A percentile compares a stretch with the other conserved stretches of the same genome.
phyloP scores from a whole-genome alignment of 2,888 invertebrate genomes.

The Glaucopsyche alexis region DNA sequence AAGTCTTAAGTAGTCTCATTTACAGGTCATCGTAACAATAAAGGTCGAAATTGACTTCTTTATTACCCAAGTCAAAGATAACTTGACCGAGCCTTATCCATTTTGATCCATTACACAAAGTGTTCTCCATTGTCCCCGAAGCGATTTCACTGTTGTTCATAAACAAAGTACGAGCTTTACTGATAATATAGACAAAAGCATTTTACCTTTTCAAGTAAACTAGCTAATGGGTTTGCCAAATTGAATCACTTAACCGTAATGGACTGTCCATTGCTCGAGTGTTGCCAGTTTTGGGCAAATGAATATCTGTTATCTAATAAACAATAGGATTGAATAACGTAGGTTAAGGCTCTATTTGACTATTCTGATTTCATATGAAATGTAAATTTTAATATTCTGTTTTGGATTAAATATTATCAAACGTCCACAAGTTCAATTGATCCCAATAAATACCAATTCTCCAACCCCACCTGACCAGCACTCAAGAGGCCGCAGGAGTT shows the following conservation, averaged over 20 bases:
- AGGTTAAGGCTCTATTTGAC: not conserved
- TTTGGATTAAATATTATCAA: not conserved
- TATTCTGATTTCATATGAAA: not conserved
- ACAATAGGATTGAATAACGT: not conserved
- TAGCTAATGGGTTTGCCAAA: conserved; percentile 29
- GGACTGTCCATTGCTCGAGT: conserved; percentile 22
- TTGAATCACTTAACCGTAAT: conserved; percentile 26
- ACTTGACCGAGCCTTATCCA: conserved; percentile 58
- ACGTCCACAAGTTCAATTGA: not conserved
- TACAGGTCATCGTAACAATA: conserved; percentile 62
- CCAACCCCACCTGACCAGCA: not conserved
- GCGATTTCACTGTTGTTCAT: conserved; percentile 45
- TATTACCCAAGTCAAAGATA: conserved; percentile 65
- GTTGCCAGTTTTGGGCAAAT: conserved; percentile 5
- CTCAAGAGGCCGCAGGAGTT: too few relatives aligned
- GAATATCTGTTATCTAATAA: not conserved
- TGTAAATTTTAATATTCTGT: not conserved
- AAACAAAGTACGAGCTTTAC: conserved; percentile 40
- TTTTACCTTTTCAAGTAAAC: conserved; percentile 35
- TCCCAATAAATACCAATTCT: not conserved
- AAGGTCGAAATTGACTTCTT: conserved; percentile 62
- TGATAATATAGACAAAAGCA: conserved; percentile 38
- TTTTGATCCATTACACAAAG: conserved; percentile 68
- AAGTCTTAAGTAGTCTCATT: conserved; percentile 51
- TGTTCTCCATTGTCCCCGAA: conserved; percentile 60